Conservation (phyloP, 2,888 invertebrate species). For the Drosophila lutescens region DNA sequence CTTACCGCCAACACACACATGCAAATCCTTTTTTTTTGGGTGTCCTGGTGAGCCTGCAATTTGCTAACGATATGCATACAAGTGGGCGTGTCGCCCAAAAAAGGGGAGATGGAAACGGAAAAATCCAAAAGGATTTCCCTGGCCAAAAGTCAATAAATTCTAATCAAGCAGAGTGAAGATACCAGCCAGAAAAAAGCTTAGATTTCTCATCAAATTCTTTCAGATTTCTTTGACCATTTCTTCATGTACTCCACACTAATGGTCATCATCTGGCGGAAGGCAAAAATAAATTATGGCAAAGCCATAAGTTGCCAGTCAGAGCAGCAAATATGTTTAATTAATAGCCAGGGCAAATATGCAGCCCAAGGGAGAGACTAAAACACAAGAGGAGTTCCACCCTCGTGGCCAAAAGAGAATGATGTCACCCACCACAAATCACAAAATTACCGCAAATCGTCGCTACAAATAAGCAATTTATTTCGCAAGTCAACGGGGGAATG, state of each 20-base stretch:
- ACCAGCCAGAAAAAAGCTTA: neutral
- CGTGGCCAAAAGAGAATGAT: slow-evolving; percentile 49
- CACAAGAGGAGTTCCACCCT: slow-evolving; percentile 7
- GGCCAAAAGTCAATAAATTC: slow-evolving; percentile 68
- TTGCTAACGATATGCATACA: slow-evolving; percentile 80
- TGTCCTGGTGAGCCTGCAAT: slow-evolving; percentile 70
- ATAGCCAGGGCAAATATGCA: slow-evolving; percentile 52
- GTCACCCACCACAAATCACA: slow-evolving; percentile 69
- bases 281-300: slow-evolving; percentile 44
- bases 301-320: slow-evolving; percentile 24
- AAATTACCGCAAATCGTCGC: slow-evolving; percentile 80
- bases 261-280: slow-evolving; percentile 31
- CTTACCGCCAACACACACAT: slow-evolving; percentile 49
- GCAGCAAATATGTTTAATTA: slow-evolving; percentile 72
- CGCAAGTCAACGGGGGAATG: slow-evolving; percentile 57
- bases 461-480: slow-evolving; percentile 81
- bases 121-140: slow-evolving; percentile 45
- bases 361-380: slow-evolving; percentile 25
- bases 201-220: slow-evolving; percentile 1
- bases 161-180: slow-evolving; percentile 55
- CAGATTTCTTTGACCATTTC: slow-evolving; percentile 8
- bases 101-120: slow-evolving; percentile 1
- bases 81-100: slow-evolving; percentile 33
- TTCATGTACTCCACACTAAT: slow-evolving; percentile 14
- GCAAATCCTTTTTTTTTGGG: slow-evolving; percentile 35